phyloP scores from a whole-genome alignment of 1,140 invertebrate species.

The Paraescarpia echinospica region DNA sequence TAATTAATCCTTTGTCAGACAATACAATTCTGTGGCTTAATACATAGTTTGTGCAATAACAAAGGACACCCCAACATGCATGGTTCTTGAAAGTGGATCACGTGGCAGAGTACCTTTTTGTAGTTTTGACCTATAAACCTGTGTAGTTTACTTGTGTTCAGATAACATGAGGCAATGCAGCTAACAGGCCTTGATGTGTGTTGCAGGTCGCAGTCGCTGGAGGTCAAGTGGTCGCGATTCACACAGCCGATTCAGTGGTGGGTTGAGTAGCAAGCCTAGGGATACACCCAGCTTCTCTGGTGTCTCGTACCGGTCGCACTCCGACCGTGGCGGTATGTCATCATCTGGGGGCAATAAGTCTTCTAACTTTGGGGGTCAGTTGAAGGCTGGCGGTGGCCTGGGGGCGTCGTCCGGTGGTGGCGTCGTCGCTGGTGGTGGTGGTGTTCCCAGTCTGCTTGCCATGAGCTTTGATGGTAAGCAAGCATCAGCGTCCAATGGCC shows the following conservation, averaged over 20 bases:
- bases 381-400: background rate
- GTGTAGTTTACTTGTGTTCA: background rate
- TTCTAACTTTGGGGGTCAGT: background rate
- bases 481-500: background rate
- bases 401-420: constrained; percentile 2
- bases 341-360: background rate
- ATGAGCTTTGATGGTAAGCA: constrained; percentile 17
- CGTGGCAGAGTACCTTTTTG: too few relatives aligned
- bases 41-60: too few relatives aligned
- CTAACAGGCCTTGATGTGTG: background rate
- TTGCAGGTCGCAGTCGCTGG: constrained; percentile 22
- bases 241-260: constrained; percentile 3
- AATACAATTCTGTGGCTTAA: too few relatives aligned
- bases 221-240: constrained; percentile 15
- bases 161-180: background rate
- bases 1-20: too few relatives aligned
- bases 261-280: background rate
- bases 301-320: constrained; percentile 1
- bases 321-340: background rate
- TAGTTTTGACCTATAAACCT: background rate
- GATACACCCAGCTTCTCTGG: constrained; percentile 8
- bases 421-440: background rate
- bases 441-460: constrained; percentile 10
- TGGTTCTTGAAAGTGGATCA: too few relatives aligned
- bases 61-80: too few relatives aligned